Percentiles rank a stretch among this genome's conserved stretches.
These are phyloP conservation scores for Morone saxatilis DNA, from an alignment of 2,113 vertebrate species.

Conservation along the genomic window DNA sequence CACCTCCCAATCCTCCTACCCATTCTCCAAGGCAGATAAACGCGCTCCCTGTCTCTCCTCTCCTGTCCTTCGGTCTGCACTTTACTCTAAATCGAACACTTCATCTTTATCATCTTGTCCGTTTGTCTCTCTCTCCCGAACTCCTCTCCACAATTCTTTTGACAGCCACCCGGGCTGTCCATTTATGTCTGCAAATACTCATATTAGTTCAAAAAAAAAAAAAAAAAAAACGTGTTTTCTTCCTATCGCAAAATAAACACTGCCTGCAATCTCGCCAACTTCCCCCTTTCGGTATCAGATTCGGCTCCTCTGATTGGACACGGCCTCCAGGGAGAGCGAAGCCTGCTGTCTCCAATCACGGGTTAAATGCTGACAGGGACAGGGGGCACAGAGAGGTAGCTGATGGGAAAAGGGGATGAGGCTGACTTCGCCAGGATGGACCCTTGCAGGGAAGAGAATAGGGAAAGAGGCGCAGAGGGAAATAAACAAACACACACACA, in stretches of 20 bases:
- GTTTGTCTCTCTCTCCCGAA: conserved; percentile 44
- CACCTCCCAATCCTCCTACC: conserved; percentile 42
- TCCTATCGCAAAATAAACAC: conserved; percentile 71
- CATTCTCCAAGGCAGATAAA: conserved; percentile 61
- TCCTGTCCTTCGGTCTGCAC: conserved; percentile 59
- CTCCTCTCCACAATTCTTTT: conserved; percentile 40
- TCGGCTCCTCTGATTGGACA: conserved; percentile 63
- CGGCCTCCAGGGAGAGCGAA: conserved; percentile 46
- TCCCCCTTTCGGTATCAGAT: conserved; percentile 48
- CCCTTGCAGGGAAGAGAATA: conserved; percentile 40
- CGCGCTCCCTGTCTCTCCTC: too few relatives aligned
- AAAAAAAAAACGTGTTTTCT: too few relatives aligned
- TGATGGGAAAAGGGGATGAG: conserved; percentile 40
- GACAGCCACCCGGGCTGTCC: conserved; percentile 64
- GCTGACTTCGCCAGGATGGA: conserved; percentile 24
- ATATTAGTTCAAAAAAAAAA: conserved; percentile 46
- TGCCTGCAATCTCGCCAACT: conserved; percentile 40
- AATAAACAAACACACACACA: conserved; percentile 22
- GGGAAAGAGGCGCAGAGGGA: not conserved
- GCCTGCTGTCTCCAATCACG: conserved; percentile 61
- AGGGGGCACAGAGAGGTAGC: conserved; percentile 36
- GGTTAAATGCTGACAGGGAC: conserved; percentile 58
- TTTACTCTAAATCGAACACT: conserved; percentile 72
- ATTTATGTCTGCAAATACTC: conserved; percentile 81
- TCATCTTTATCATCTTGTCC: conserved; percentile 73